Conservation (phyloP, 2,113 vertebrate genomes). For the Rhombomys opimus region DNA sequence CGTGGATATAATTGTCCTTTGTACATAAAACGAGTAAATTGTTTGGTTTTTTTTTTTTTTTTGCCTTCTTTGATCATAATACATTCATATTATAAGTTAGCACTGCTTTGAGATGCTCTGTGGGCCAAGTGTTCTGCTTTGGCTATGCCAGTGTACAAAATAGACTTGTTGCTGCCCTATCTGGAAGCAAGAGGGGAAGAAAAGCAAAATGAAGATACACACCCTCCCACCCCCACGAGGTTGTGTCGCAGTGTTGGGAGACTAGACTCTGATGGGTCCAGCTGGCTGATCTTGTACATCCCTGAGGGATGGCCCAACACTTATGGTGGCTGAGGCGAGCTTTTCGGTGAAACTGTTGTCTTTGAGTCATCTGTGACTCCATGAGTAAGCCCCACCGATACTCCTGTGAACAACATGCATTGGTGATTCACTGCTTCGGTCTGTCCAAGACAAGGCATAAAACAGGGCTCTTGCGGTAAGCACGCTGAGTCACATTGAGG, state of each 20-base stretch:
- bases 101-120: neutral
- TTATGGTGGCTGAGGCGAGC: neutral
- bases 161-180: neutral
- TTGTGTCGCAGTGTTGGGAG: neutral
- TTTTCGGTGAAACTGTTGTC: neutral
- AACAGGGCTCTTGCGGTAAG: neutral
- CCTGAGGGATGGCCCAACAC: too few species aligned
- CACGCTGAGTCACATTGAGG: neutral
- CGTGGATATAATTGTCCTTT: neutral
- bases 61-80: neutral
- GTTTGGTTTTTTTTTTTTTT: neutral
- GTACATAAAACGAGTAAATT: neutral
- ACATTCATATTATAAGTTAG: neutral
- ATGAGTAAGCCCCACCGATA: neutral
- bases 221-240: accelerated
- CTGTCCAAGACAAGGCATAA: neutral
- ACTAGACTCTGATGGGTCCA: neutral
- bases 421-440: neutral
- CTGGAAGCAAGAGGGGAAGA: neutral
- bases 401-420: too few species aligned
- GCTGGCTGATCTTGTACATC: neutral
- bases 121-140: neutral
- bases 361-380: neutral
- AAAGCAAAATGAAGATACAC: neutral
- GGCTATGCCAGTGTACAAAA: neutral